Base-by-base conservation (phyloP, 2,888 invertebrate species). In the Ischnus inquisitorius region DNA sequence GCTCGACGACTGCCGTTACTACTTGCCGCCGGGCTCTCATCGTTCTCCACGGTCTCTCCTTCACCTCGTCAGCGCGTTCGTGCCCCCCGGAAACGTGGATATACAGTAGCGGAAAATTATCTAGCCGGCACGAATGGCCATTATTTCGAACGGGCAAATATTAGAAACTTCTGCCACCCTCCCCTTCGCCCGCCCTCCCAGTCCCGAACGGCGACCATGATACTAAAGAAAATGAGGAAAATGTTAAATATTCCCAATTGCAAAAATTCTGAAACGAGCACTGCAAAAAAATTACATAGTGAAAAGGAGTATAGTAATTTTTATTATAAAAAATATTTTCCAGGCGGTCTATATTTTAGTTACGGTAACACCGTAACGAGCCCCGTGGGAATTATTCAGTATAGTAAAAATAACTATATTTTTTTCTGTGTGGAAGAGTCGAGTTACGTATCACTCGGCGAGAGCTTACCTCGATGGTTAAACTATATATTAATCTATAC, bases 161-260 rank as follows among this genome's bases (percentile, higher is more conserved):
- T 68, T 43, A 67, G 76, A 10, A 76, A 41, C 65, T 57, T 16
- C 25, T 28, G 28, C 6, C 48, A 14, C 4, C 4, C 65, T 41
- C 51, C 34, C 34, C 34, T 8, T 6, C 34, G 5, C 34, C 34
- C 6, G 4, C 34, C 34, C 6, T 34, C 8, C 8, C 12, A 8
- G 25, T 1, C 46, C 25, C n/a, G 65, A 39, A 41, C 12, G 41
- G 19, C 12, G 22, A 48, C 16, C 16, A 48, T 46, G 12, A 39
- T 1, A 19, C 25, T 39, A 16, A 16, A 16, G 1, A 19, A 4
- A 39, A 39, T 3, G n/a, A 46, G 19, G 39, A 22, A 34, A 64
- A 71, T 68, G 8, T 19, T 41, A 68, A 77, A 77, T 77, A 77
- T 77, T 77, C 67, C 67, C 67, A 77, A 67, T 67, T 67, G 57